Conservation (phyloP, 2,797 vertebrate species). For the Alauda arvensis region DNA sequence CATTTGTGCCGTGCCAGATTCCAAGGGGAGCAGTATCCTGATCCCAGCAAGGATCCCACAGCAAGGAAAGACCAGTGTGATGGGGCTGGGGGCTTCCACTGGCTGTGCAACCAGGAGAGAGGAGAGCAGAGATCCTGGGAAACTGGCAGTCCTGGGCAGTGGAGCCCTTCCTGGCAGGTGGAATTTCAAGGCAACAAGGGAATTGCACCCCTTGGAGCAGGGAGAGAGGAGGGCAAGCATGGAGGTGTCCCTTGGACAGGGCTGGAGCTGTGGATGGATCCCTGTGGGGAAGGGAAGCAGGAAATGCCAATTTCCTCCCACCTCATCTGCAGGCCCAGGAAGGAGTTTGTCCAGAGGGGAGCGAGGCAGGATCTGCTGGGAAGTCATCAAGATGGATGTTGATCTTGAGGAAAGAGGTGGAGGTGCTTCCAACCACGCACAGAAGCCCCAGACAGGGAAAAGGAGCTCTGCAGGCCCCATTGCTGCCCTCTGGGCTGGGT, state of each 20-base stretch:
- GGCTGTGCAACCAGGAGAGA: background rate
- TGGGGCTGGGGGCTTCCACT: background rate
- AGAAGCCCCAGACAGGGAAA: background rate
- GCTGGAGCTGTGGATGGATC: background rate
- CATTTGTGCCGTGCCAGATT: background rate
- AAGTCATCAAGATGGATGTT: fast-evolving
- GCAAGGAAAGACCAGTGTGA: background rate
- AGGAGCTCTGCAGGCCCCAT: background rate
- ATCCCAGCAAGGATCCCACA: background rate
- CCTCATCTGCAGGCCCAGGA: background rate
- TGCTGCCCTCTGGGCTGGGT: background rate
- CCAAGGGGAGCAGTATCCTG: background rate
- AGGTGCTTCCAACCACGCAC: background rate
- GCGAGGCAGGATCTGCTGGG: fast-evolving
- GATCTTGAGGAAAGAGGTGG: background rate
- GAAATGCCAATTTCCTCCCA: background rate
- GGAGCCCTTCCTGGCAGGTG: background rate
- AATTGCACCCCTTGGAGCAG: background rate
- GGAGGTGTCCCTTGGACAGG: background rate
- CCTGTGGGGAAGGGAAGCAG: background rate
- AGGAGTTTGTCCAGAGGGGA: background rate
- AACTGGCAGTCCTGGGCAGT: background rate
- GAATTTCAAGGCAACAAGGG: background rate
- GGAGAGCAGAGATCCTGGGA: background rate
- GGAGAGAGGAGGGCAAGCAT: background rate